phyloP scores from a whole-genome alignment of 2,113 vertebrate species.

The Eubucco bourcierii region DNA sequence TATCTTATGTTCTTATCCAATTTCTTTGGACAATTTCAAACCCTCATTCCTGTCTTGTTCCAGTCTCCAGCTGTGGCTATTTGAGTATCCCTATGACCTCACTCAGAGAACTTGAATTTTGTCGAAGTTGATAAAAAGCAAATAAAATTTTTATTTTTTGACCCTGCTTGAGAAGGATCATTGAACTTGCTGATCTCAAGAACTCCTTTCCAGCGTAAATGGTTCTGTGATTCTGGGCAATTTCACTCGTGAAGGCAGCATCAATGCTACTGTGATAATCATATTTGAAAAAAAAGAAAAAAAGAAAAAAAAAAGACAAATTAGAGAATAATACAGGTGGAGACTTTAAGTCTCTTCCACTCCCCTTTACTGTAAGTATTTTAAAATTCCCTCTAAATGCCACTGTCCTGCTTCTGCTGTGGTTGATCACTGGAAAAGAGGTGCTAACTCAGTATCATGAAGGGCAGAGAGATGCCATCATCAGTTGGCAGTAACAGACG shows the following conservation, averaged over 20 bases:
- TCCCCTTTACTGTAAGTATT: neutral
- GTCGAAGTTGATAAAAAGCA: neutral
- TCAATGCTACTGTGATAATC: neutral
- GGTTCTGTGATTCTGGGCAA: neutral
- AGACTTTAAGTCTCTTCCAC: neutral
- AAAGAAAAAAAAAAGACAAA: neutral
- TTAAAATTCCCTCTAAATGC: neutral
- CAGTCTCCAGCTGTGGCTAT: neutral
- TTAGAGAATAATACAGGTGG: neutral
- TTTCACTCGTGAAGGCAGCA: neutral
- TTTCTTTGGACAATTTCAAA: neutral
- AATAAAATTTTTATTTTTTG: neutral
- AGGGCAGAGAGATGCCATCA: constrained; percentile 11
- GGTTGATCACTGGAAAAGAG: neutral
- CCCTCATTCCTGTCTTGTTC: neutral
- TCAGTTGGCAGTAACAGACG: constrained; percentile 15
- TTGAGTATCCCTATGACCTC: neutral
- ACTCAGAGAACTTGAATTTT: neutral
- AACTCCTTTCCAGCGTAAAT: neutral
- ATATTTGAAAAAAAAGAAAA: neutral
- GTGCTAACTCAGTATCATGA: constrained; percentile 8
- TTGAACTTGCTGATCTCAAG: neutral
- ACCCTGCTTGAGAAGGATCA: neutral
- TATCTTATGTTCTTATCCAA: neutral
- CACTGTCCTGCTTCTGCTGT: neutral